Percentiles rank a stretch among this genome's conserved stretches.
phyloP scores from a whole-genome alignment of 2,888 invertebrate species.

The Temnothorax rugatulus region DNA sequence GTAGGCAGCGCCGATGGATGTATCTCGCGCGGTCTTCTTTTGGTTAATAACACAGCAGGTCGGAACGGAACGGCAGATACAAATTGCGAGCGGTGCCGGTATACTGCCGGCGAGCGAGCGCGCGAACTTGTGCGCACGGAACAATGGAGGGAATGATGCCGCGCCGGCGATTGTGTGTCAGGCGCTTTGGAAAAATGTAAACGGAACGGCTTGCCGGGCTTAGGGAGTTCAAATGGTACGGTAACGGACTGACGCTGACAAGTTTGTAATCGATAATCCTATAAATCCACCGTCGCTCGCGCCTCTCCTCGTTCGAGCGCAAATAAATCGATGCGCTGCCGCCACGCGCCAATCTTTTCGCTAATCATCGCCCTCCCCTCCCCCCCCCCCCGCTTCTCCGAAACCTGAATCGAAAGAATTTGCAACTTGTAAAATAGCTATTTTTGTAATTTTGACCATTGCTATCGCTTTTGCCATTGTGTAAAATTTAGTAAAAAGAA shows the following conservation, averaged over 20 bases:
- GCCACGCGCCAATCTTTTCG: constrained; percentile 28
- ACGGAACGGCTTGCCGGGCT: constrained; percentile 30
- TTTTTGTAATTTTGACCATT: neutral
- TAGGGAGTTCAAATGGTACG: constrained; percentile 35
- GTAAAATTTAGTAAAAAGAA: neutral
- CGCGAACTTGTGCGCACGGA: constrained; percentile 36
- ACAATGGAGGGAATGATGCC: constrained; percentile 44
- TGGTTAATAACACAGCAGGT: constrained; percentile 54
- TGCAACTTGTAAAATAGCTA: neutral
- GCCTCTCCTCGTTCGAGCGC: constrained; percentile 28
- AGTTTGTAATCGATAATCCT: constrained; percentile 54
- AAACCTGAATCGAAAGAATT: neutral
- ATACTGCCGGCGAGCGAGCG: neutral
- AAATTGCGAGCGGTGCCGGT: constrained; percentile 41
- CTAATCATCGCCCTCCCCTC: constrained; percentile 10
- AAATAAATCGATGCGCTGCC: constrained; percentile 43
- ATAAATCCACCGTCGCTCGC: constrained; percentile 42
- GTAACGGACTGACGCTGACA: constrained; percentile 51
- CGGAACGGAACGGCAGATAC: constrained; percentile 50
- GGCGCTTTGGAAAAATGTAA: constrained; percentile 48
- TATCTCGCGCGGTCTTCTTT: constrained; percentile 48
- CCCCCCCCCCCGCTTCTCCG: neutral
- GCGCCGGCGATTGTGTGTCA: constrained; percentile 18
- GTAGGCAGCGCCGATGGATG: constrained; percentile 27
- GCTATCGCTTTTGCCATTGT: neutral